Evolutionary conservation across 2,888 invertebrate species (phyloP), one percentile per base, ranked within the genome.

Genomic region (Germaria angustata): DNA sequence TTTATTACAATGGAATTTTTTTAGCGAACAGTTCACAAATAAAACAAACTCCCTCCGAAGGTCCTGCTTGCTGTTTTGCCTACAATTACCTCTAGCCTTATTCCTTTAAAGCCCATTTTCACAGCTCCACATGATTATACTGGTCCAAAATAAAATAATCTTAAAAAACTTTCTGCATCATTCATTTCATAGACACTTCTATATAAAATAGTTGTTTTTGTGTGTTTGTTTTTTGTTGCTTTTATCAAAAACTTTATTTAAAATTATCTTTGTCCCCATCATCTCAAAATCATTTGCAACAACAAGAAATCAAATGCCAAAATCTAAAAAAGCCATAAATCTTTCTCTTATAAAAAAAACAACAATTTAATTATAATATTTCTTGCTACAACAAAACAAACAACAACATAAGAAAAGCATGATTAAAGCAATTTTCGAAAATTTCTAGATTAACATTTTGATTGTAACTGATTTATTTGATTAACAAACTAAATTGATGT

Each of bases 401-500:
- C 7, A 17, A 36, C 24, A 57, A 28, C 28, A 28, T 28, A 5
- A 28, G 28, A 28, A 28, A 28, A 28, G 28, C 4, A 6, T 28
- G 6, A 28, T 28, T 3, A 28, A 28, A 28, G 24, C 32, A 24
- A 51, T 15, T 69, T 28, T 11, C 36, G 1, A 28, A 22, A n/a
- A 55, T 57, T 66, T 34, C 13, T 11, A 75, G 78, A 71, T 78
- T 65, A 78, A 66, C 65, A 72, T 51, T 66, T 66, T 79, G 72
- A 72, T 79, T 79, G 65, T 34, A 72, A 65, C 41, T 72, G 72
- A 79, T 79, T 79, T 72, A 79, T 72, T 72, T 79, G 79, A 72
- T 71, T 72, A 78, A 71, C 55, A 78, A 65, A 65, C 49, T 71
- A 78, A 78, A 71, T 65, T 46, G 65, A 57, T 55, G 71, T 71